Base-by-base conservation (phyloP, 2,888 invertebrate species). In the Anticlea derivata region DNA sequence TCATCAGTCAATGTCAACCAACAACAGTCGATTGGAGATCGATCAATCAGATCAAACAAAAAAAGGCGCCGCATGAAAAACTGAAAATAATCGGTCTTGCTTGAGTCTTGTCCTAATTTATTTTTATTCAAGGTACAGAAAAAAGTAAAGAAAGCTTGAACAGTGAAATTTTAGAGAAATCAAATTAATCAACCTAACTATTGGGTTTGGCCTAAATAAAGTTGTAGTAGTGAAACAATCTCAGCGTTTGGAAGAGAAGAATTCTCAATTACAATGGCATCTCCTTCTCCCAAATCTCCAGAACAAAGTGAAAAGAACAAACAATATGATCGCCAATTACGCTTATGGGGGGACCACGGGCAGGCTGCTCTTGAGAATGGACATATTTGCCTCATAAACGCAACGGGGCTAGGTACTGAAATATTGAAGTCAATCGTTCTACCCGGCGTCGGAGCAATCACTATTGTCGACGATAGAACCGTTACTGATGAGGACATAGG, bases 331-430 rank as follows among this genome's bases (percentile, higher is more conserved):
- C 92, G 96, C 68, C 96, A 96, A 83, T 86, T 96, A 54, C 96
- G 97, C 75, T 92, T 99, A 68, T 99, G 99, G 99, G 99, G 99
- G 57, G 99, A 99, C 78, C 98, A 99, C 86, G 99, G 99, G 0
- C 99, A 99, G 86, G 86, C 92, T 58, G 92, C 96, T 2, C 90
- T 99, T 49, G 99, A 99, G 91, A 92, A 93, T 57, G 95, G 98
- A 8, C 96, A 96, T 78, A 94, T 99, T 64, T 99, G 99, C 79
- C 82, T 99, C 13, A 95, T 99, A 59, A 98, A 98, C 85, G 98
- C 98, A 0, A 97, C 96, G 30, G 97, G 96, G 4, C 91, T 97
- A 35, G 99, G 99, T 7, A 98, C 99, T 13, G 99, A 99, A 92
- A 94, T 97, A 49, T 86, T 99, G 20, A 99, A 99, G 82, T 97